These are phyloP conservation scores for Halichoeres trimaculatus DNA, from an alignment of 2,113 vertebrate species.

Conservation along the genomic window DNA sequence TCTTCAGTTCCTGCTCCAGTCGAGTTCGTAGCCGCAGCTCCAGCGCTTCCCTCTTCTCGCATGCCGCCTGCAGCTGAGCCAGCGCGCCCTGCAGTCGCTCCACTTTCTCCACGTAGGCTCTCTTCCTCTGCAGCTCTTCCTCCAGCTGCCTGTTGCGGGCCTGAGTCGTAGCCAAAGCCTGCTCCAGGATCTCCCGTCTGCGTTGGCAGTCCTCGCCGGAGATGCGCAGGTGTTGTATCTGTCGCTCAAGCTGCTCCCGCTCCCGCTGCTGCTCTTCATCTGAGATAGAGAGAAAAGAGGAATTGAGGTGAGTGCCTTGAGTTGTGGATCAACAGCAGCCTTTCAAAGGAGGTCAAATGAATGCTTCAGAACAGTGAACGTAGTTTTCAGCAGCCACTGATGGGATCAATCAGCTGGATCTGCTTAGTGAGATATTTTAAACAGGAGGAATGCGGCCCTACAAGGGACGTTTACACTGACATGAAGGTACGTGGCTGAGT, in stretches of 20 bases:
- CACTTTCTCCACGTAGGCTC: slow-evolving; percentile 96
- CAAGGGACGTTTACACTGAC: slow-evolving; percentile 21
- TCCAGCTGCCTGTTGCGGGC: slow-evolving; percentile 88
- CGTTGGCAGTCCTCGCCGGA: slow-evolving; percentile 91
- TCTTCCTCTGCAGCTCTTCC: slow-evolving; percentile 92
- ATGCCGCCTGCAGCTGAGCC: slow-evolving; percentile 95
- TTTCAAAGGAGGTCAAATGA: neutral
- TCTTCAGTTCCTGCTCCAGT: slow-evolving; percentile 96
- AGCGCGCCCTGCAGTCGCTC: slow-evolving; percentile 93
- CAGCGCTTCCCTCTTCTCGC: slow-evolving; percentile 93
- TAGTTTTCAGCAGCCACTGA: neutral
- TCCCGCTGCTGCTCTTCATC: slow-evolving; percentile 93
- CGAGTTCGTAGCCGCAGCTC: slow-evolving; percentile 92
- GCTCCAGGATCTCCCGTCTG: slow-evolving; percentile 90
- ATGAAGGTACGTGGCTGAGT: slow-evolving; percentile 14
- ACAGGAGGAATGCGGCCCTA: slow-evolving; percentile 32
- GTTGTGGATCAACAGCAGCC: neutral
- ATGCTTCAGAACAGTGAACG: slow-evolving; percentile 4
- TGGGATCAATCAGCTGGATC: slow-evolving; percentile 5
- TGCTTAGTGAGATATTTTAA: slow-evolving; percentile 11
- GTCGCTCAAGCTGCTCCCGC: slow-evolving; percentile 89
- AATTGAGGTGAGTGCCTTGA: neutral
- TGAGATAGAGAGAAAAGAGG: slow-evolving; percentile 51
- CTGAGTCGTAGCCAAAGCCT: slow-evolving; percentile 89
- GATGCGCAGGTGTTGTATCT: slow-evolving; percentile 85